Evolutionary conservation across 2,113 vertebrate genomes (phyloP).

Genomic region (Loxodonta africana): DNA sequence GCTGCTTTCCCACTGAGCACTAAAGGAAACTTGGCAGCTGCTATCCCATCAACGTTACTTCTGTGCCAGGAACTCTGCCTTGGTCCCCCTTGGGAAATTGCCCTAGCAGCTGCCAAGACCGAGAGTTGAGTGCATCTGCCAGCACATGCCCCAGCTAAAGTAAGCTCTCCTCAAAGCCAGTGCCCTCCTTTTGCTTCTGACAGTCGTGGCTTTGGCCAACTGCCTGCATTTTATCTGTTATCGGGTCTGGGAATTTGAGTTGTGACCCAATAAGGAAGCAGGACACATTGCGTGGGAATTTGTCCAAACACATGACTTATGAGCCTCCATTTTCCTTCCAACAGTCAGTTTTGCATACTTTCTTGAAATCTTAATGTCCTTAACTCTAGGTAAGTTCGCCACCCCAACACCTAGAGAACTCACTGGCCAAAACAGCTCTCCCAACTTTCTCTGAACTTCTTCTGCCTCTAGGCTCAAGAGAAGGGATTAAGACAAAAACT

Average conservation of each 20-base stretch:
- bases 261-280: neutral
- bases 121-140: neutral
- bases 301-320: neutral
- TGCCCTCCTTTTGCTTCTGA: neutral
- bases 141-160: neutral
- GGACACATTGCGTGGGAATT: neutral
- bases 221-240: neutral
- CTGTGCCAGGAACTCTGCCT: conserved; percentile 50
- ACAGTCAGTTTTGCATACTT: neutral
- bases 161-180: neutral
- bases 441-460: neutral
- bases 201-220: neutral
- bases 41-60: neutral
- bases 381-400: neutral
- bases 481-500: neutral
- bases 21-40: conserved; percentile 57
- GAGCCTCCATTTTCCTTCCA: conserved; percentile 2
- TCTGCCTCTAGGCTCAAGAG: neutral
- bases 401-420: neutral
- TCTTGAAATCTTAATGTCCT: neutral
- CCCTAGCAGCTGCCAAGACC: neutral
- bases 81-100: neutral
- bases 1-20: neutral
- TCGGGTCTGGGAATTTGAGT: neutral
- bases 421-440: neutral